Evolutionary conservation across 1,140 invertebrate genomes (phyloP), one percentile per base, ranked within the genome.

Genomic region (Achroia grisella): DNA sequence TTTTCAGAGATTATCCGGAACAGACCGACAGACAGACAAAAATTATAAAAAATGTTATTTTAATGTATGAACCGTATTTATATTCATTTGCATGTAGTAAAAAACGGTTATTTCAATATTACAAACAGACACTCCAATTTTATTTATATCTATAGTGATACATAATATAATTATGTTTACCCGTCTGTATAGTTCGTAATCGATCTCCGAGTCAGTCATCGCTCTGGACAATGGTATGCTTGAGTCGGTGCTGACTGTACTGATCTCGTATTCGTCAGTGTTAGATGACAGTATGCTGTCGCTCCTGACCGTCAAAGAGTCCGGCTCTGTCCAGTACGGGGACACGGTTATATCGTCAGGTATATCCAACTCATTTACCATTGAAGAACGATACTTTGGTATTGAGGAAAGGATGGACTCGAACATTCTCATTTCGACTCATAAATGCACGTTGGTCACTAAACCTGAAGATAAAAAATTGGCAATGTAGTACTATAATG

Each of bases 131-230:
- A n/a, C n/a, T n/a, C n/a, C n/a, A n/a, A n/a, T n/a, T n/a, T n/a
- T n/a, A n/a, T n/a, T n/a, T n/a, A n/a, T n/a, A n/a, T n/a, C n/a
- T n/a, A n/a, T n/a, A n/a, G n/a, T n/a, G n/a, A n/a, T n/a, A n/a
- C n/a, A n/a, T n/a, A 23, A 23, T 3, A 23, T 23, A 23, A 6
- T 23, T 23, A 3, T 10, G 54, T 70, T 71, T 15, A 81, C 79
- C 56, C 67, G 44, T 42, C 56, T 70, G 47, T 68, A 71, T 28
- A 59, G 51, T 1, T 50, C 60, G 36, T 79, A 83, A 39, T 83
- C 79, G 9, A 79, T 78, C 17, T 83, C 79, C 0, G 77, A 80
- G 14, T 75, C 77, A 0, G 77, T 79, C 71, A 81, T 67, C 15
- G 77, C 75, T 9, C 75, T 62, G 1, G 77, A 81, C 30, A 83